phyloP scores from a whole-genome alignment of 2,113 vertebrate species.

The Numenius arquata region DNA sequence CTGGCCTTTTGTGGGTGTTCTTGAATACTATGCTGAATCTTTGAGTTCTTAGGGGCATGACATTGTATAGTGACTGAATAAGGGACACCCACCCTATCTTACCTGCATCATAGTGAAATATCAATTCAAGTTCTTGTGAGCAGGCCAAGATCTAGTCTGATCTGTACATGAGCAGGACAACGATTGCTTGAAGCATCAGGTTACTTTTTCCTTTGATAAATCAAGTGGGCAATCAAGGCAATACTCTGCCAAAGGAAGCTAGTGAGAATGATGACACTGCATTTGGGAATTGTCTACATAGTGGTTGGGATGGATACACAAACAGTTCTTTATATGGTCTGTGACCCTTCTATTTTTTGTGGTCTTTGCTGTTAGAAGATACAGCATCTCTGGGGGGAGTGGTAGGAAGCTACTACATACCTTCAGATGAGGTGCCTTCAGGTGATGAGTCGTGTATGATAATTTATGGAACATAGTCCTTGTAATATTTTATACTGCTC shows the following conservation, averaged over 20 bases:
- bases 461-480: conserved; percentile 3
- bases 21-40: not conserved
- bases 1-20: not conserved
- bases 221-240: not conserved
- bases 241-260: not conserved
- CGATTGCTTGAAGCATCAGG: not conserved
- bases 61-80: not conserved
- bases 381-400: not conserved
- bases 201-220: not conserved
- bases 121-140: not conserved
- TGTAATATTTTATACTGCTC: conserved; percentile 20
- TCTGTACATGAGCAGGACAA: not conserved
- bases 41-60: not conserved
- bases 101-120: not conserved
- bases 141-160: not conserved
- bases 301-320: not conserved
- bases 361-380: not conserved
- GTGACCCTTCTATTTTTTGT: not conserved
- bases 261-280: not conserved
- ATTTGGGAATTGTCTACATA: not conserved
- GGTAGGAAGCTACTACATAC: not conserved
- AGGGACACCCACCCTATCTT: not conserved
- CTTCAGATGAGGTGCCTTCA: not conserved
- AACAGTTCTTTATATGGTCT: not conserved
- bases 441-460: not conserved